A percentile compares a stretch with the other conserved stretches of the same genome.
Evolutionary conservation across 37 sponge, comb jelly and placozoan species (phyloP).

Genomic region (Tethya wilhelma): DNA sequence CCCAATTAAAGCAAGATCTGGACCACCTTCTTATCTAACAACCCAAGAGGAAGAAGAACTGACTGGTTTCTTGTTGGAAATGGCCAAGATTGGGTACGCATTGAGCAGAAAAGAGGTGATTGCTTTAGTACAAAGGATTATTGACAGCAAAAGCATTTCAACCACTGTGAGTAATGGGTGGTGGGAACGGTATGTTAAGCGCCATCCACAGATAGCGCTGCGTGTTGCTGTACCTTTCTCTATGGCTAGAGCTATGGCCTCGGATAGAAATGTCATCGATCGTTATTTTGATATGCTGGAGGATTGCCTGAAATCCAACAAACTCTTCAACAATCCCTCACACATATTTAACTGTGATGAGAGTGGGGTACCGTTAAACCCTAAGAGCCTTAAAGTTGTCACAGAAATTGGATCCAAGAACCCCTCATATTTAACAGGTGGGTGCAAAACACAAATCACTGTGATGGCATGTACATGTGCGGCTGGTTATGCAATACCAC

Average conservation of each 20-base stretch:
- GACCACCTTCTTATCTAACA: conserved; percentile 10
- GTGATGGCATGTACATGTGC: conserved; percentile 19
- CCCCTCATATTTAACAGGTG: background rate
- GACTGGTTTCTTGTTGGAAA: background rate
- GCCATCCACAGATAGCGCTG: background rate
- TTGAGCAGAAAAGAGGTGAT: background rate
- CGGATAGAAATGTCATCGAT: background rate
- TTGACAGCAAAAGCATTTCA: background rate
- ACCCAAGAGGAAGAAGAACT: conserved; percentile 25
- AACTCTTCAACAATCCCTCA: conserved; percentile 4
- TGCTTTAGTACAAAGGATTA: conserved; percentile 8
- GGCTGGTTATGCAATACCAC: conserved; percentile 2
- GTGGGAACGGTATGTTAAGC: conserved; percentile 6
- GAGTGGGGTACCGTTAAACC: conserved; percentile 7
- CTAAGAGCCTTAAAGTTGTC: conserved; percentile 15
- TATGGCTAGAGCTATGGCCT: conserved; percentile 2
- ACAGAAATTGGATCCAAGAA: conserved; percentile 12
- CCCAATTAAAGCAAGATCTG: background rate
- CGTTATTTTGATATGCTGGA: conserved; percentile 18
- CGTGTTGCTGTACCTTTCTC: background rate
- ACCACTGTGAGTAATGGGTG: background rate
- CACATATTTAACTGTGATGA: conserved; percentile 18
- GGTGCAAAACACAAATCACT: background rate
- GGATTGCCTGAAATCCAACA: background rate
- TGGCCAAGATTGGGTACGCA: conserved; percentile 19